Percentiles rank a stretch among this genome's conserved stretches.
phyloP scores from a whole-genome alignment of 2,888 invertebrate genomes.

The Pinctada fucata region DNA sequence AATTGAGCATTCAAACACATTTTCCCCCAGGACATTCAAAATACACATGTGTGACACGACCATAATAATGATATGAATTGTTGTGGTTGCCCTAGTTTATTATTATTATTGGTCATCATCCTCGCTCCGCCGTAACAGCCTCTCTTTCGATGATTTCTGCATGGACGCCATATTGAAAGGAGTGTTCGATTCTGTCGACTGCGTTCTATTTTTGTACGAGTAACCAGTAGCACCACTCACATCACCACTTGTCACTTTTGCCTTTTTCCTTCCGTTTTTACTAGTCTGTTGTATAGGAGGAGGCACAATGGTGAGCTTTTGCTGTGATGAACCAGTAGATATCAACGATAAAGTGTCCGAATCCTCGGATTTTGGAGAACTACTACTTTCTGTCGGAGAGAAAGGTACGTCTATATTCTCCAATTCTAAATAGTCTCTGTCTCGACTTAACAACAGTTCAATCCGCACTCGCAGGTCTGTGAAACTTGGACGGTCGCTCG shows the following conservation, averaged over 20 bases:
- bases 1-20: no score
- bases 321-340: slow-evolving; percentile 32
- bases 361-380: slow-evolving; percentile 49
- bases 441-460: slow-evolving; percentile 68
- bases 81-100: background rate
- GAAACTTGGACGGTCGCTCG: slow-evolving; percentile 70
- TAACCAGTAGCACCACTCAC: background rate
- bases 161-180: background rate
- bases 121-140: background rate
- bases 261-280: background rate
- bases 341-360: slow-evolving; percentile 50
- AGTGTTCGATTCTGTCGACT: background rate
- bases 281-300: background rate
- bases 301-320: slow-evolving; percentile 1
- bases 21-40: no score
- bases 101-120: background rate
- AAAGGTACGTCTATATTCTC: slow-evolving; percentile 72
- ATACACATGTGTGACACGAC: no score
- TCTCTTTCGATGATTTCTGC: background rate
- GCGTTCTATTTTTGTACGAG: background rate
- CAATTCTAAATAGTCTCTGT: slow-evolving; percentile 73
- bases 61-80: no score
- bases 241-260: background rate
- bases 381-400: slow-evolving; percentile 66
- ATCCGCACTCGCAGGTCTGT: slow-evolving; percentile 68